Evolutionary conservation across 2,797 vertebrate genomes (phyloP).

Genomic region (Enteromius mattozi): DNA sequence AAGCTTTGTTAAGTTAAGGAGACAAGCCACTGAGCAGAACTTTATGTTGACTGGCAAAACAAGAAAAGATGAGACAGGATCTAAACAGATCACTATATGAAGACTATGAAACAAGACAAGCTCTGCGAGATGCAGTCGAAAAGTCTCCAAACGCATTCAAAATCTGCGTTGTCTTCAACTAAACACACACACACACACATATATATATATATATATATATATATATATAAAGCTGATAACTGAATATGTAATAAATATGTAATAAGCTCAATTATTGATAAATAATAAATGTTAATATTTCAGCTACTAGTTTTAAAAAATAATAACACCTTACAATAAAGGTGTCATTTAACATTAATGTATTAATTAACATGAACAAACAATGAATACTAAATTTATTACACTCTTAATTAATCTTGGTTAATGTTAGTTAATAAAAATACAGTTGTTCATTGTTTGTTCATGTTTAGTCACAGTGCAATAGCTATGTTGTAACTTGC

Average conservation of each 20-base stretch:
- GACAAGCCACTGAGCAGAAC: slow-evolving; percentile 58
- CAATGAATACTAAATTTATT: too few species aligned
- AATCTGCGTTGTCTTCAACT: not conserved
- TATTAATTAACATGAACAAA: too few species aligned
- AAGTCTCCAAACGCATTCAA: not conserved
- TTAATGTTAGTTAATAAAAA: too few species aligned
- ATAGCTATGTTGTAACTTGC: too few species aligned
- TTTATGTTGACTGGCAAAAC: slow-evolving; percentile 56
- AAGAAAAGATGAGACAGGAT: slow-evolving; percentile 42
- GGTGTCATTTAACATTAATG: too few species aligned
- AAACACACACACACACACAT: not conserved
- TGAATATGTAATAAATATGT: too few species aligned
- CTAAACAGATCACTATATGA: slow-evolving; percentile 26
- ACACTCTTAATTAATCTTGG: too few species aligned
- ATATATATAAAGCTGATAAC: not conserved
- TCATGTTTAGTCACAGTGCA: too few species aligned
- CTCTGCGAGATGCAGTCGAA: not conserved
- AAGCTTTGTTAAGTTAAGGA: slow-evolving; percentile 56
- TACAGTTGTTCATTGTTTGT: too few species aligned
- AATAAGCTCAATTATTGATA: not conserved
- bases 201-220: not conserved
- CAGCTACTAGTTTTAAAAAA: not conserved
- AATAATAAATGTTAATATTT: not conserved
- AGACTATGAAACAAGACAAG: slow-evolving; percentile 25
- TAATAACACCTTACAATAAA: too few species aligned